These are phyloP conservation scores for Holotrichia oblita DNA, from an alignment of 1,140 invertebrate species.

Conservation along the genomic window DNA sequence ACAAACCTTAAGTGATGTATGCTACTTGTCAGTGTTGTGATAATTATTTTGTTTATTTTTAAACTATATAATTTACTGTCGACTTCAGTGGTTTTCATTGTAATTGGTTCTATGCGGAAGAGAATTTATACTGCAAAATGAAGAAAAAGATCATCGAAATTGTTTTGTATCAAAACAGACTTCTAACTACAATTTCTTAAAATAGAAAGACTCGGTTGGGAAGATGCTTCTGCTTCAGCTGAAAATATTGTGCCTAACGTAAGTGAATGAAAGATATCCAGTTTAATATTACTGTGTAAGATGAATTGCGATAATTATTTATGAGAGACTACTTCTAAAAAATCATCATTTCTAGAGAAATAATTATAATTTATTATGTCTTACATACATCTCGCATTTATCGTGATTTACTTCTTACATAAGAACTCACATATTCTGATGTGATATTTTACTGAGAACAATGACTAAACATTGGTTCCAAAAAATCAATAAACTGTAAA, in stretches of 20 bases:
- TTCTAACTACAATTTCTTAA: constrained; percentile 17
- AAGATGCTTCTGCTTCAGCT: constrained; percentile 40
- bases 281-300: constrained; percentile 27
- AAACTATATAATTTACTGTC: constrained; percentile 14
- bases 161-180: constrained; percentile 54
- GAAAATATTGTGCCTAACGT: constrained; percentile 39
- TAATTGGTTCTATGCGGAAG: constrained; percentile 28
- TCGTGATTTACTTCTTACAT: constrained; percentile 16
- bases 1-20: constrained; percentile 78
- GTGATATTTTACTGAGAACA: constrained; percentile 30
- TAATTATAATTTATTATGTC: not conserved
- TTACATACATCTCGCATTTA: constrained; percentile 10
- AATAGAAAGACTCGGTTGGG: constrained; percentile 23
- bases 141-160: constrained; percentile 36
- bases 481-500: constrained; percentile 39
- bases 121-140: constrained; percentile 33
- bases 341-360: not conserved
- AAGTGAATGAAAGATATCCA: constrained; percentile 34
- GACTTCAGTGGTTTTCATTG: constrained; percentile 32
- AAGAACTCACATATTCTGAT: constrained; percentile 25
- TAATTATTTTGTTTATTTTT: constrained; percentile 46
- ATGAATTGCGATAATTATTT: constrained; percentile 33
- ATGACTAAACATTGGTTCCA: constrained; percentile 35
- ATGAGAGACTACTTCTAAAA: not conserved
- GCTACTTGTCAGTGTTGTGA: constrained; percentile 57